phyloP scores from a whole-genome alignment of 2,888 invertebrate species.

The Tenthredo scrophulariae region DNA sequence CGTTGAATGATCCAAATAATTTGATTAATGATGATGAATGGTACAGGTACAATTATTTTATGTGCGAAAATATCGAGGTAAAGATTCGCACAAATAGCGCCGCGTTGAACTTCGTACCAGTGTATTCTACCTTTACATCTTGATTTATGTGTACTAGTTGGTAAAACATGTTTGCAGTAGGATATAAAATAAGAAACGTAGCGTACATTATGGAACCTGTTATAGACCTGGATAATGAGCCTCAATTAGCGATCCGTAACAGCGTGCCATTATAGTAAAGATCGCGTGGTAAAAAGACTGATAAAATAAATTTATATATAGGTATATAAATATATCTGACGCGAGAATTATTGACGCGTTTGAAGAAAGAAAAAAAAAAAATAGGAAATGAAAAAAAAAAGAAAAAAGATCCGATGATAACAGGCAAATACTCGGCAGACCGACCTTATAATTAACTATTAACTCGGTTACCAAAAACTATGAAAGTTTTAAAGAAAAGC shows the following conservation, averaged over 20 bases:
- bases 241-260: slow-evolving; percentile 47
- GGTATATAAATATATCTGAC: background rate
- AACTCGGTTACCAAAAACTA: slow-evolving; percentile 43
- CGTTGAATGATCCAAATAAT: background rate
- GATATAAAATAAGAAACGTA: slow-evolving; percentile 38
- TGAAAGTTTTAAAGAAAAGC: slow-evolving; percentile 41
- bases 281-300: slow-evolving; percentile 34
- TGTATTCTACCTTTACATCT: slow-evolving; percentile 6
- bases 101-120: background rate
- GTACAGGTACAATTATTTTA: background rate
- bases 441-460: slow-evolving; percentile 45
- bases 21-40: background rate
- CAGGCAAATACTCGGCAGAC: slow-evolving; percentile 14
- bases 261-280: slow-evolving; percentile 48
- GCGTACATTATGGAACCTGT: slow-evolving; percentile 47
- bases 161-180: slow-evolving; percentile 49
- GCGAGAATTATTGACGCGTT: slow-evolving; percentile 20
- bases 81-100: background rate
- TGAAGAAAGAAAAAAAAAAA: background rate
- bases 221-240: slow-evolving; percentile 45
- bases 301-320: slow-evolving; percentile 24
- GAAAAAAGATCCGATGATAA: background rate
- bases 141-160: slow-evolving; percentile 8
- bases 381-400: too few relatives aligned
- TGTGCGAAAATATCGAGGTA: background rate